Conservation (phyloP, 2,888 invertebrate genomes). For the Sminthurides aquaticus region DNA sequence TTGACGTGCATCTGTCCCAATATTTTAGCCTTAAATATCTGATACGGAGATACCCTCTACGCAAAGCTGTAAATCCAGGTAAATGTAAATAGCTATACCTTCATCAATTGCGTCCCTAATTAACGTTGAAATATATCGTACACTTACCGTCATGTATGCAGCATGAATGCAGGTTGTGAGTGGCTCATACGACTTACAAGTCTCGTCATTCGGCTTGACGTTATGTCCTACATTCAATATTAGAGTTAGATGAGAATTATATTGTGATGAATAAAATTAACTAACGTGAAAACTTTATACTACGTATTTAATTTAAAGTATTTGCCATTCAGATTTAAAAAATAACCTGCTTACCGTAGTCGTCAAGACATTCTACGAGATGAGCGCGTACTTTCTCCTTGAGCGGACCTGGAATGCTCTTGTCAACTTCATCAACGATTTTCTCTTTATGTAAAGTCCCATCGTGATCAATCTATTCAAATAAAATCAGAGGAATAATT, state of each 20-base stretch:
- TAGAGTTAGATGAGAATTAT: too few species aligned
- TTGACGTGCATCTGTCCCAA: too few species aligned
- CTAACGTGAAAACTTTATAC: too few species aligned
- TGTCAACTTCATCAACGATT: background rate
- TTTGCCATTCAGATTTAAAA: background rate
- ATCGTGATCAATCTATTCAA: background rate
- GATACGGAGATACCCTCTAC: too few species aligned
- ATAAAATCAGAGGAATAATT: too few species aligned
- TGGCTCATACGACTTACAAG: slow-evolving; percentile 16
- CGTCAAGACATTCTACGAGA: background rate
- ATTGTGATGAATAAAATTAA: too few species aligned
- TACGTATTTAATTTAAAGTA: background rate
- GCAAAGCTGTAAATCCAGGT: too few species aligned
- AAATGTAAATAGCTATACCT: too few species aligned
- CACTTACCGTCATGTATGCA: slow-evolving; percentile 12
- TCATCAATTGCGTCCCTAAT: too few species aligned
- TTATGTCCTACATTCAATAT: slow-evolving; percentile 1
- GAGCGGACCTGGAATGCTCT: background rate
- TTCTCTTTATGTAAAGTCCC: background rate
- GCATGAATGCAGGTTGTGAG: slow-evolving; percentile 14
- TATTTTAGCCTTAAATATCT: too few species aligned
- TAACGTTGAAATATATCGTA: too few species aligned
- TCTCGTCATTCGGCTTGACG: slow-evolving; percentile 8
- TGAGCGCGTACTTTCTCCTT: background rate
- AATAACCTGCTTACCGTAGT: background rate